phyloP scores from a whole-genome alignment of 2,797 vertebrate genomes.

The Acropternis orthonyx region DNA sequence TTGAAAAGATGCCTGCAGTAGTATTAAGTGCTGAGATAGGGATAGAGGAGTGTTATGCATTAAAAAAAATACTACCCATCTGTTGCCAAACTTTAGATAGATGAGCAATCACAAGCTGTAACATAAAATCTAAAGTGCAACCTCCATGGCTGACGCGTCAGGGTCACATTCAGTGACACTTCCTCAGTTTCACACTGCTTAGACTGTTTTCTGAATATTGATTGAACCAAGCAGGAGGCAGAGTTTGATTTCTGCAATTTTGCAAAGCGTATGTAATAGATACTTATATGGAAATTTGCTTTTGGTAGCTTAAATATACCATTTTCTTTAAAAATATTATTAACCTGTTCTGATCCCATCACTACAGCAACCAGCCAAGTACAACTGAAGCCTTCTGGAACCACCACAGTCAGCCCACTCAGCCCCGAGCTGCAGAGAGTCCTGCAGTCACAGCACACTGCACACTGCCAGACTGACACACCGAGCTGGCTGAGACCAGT shows the following conservation, averaged over 20 bases:
- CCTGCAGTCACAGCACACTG: not conserved
- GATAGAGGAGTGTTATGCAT: not conserved
- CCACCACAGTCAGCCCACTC: not conserved
- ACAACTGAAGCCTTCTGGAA: not conserved
- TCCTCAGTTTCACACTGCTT: conserved; percentile 10
- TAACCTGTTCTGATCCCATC: not conserved
- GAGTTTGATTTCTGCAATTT: conserved; percentile 25
- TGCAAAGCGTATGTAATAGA: not conserved
- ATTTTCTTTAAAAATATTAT: not conserved
- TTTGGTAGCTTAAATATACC: not conserved
- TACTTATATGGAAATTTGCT: not conserved
- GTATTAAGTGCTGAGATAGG: conserved; percentile 35
- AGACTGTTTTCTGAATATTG: conserved; percentile 31
- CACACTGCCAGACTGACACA: not conserved
- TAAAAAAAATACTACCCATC: conserved; percentile 33
- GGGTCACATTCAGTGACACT: not conserved
- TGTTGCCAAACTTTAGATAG: conserved; percentile 45
- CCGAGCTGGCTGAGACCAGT: not conserved
- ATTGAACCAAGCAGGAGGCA: conserved; percentile 15
- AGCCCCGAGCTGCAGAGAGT: not conserved
- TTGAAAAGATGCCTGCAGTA: conserved; percentile 25
- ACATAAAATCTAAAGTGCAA: conserved; percentile 24
- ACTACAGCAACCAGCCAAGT: not conserved
- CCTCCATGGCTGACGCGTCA: not conserved
- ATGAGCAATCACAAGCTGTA: conserved; percentile 39